A percentile compares a stretch with the other conserved stretches of the same genome.
These are phyloP conservation scores for Discoglossus pictus DNA, from an alignment of 2,797 vertebrate species.

Conservation along the genomic window DNA sequence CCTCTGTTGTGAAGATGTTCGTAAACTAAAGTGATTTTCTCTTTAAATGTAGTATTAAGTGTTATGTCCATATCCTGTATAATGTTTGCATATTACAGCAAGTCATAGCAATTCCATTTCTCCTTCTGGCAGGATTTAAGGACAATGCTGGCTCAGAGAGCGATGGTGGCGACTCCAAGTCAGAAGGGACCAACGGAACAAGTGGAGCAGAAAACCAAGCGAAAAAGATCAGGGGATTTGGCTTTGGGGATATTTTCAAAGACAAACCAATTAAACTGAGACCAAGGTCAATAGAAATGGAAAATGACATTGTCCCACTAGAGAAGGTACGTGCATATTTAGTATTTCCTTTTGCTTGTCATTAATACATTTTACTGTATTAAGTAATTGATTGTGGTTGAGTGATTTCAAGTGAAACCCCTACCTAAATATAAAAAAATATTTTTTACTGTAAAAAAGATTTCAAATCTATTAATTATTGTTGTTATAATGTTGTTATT, in stretches of 20 bases:
- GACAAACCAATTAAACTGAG: slow-evolving; percentile 93
- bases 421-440: no score
- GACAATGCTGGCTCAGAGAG: slow-evolving; percentile 93
- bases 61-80: neutral
- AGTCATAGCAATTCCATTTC: slow-evolving; percentile 38
- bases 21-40: no score
- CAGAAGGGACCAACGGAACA: slow-evolving; percentile 83
- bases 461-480: no score
- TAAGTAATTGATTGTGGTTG: no score
- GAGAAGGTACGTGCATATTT: slow-evolving; percentile 85
- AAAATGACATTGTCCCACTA: slow-evolving; percentile 74
- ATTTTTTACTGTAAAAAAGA: no score
- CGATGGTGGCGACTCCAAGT: slow-evolving; percentile 88
- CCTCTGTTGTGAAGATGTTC: no score
- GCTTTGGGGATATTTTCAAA: slow-evolving; percentile 98
- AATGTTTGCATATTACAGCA: slow-evolving; percentile 7
- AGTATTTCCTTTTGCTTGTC: slow-evolving; percentile 48
- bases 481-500: no score
- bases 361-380: slow-evolving; percentile 14
- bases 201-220: slow-evolving; percentile 83
- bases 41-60: no score
- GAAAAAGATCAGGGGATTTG: slow-evolving; percentile 93
- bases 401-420: no score
- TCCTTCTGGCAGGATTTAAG: slow-evolving; percentile 71
- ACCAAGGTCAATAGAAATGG: slow-evolving; percentile 89